A percentile compares a stretch with the other conserved stretches of the same genome.
Evolutionary conservation across 2,113 vertebrate species (phyloP).

Genomic region (Festucalex cinctus): DNA sequence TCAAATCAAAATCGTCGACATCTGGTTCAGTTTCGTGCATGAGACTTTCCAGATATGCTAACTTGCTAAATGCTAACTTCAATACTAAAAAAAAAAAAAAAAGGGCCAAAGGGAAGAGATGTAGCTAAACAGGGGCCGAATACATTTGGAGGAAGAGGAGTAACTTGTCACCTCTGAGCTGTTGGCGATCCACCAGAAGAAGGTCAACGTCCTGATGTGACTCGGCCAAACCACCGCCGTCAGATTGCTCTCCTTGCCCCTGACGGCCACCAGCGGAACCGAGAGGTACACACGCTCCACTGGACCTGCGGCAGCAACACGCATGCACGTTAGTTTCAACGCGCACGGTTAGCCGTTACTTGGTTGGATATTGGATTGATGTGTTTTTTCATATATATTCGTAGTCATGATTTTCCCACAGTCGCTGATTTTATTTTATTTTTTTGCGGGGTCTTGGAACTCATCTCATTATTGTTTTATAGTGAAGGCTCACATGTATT

Average conservation of each 20-base stretch:
- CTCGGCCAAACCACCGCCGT: constrained; percentile 89
- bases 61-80: no score
- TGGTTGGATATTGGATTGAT: no score
- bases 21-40: no score
- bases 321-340: constrained; percentile 10
- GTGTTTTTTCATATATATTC: neutral
- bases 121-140: neutral
- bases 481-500: no score
- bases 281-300: constrained; percentile 87
- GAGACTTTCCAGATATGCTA: no score
- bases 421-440: neutral
- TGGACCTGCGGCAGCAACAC: constrained; percentile 74
- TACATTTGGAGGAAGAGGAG: neutral
- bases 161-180: constrained; percentile 83
- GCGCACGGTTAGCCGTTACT: constrained; percentile 17
- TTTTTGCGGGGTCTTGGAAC: no score
- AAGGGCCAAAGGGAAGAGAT: neutral
- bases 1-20: no score
- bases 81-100: no score
- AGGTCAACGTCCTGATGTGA: constrained; percentile 83
- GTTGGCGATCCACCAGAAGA: constrained; percentile 97
- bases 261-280: constrained; percentile 84
- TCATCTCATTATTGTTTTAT: no score
- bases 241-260: constrained; percentile 86
- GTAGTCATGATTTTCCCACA: neutral